phyloP scores from a whole-genome alignment of 2,113 vertebrate genomes.

The Plestiodon gilberti region DNA sequence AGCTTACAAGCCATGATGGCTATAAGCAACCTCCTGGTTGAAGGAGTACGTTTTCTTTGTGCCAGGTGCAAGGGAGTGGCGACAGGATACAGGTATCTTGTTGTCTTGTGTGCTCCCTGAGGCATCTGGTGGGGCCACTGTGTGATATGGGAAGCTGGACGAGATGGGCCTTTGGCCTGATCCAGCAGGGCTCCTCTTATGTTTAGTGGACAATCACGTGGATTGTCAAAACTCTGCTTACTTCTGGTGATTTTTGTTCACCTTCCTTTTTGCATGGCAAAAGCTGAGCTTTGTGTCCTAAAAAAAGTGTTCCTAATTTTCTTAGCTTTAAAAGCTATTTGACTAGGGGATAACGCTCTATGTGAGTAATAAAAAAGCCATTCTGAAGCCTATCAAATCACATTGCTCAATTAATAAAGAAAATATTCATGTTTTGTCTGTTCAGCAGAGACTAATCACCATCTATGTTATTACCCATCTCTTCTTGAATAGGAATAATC shows the following conservation, averaged over 20 bases:
- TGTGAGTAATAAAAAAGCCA: neutral
- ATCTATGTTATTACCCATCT: neutral
- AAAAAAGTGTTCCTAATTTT: neutral
- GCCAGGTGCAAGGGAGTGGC: no score
- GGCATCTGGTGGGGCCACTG: no score
- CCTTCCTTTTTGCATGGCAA: neutral
- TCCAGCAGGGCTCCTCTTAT: no score
- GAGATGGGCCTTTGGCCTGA: no score
- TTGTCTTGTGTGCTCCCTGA: no score
- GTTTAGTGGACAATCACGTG: no score
- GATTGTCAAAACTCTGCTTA: neutral
- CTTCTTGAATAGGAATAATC: constrained; percentile 19
- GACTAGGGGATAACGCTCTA: neutral
- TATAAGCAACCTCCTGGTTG: no score
- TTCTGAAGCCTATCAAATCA: constrained; percentile 14
- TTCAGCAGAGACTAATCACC: constrained; percentile 19
- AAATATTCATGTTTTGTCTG: constrained; percentile 20
- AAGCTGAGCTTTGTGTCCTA: neutral
- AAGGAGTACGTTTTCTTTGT: no score
- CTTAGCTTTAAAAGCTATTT: neutral
- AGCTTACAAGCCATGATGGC: no score
- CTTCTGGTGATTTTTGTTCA: neutral
- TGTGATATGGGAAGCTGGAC: no score
- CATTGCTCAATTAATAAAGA: constrained; percentile 15
- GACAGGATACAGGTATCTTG: no score